Conservation (phyloP, 2,888 invertebrate genomes). For the Apoda limacodes region DNA sequence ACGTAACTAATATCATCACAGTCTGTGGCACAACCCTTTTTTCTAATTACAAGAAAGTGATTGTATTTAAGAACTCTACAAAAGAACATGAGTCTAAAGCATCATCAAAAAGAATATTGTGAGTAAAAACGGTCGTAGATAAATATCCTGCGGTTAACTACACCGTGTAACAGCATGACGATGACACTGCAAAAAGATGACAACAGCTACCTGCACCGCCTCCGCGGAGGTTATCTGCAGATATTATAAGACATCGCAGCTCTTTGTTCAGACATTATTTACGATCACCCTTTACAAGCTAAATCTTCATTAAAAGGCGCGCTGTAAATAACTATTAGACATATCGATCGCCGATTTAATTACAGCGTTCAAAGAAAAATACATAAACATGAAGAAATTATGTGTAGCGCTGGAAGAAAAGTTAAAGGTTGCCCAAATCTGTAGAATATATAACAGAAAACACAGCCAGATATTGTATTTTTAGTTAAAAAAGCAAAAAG, state of each 20-base stretch:
- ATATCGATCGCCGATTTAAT: slow-evolving; percentile 48
- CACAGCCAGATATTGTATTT: slow-evolving; percentile 1
- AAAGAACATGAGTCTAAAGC: too few relatives aligned
- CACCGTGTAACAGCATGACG: slow-evolving; percentile 21
- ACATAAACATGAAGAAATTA: too few relatives aligned
- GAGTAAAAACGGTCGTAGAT: slow-evolving; percentile 11
- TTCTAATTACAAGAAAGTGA: too few relatives aligned
- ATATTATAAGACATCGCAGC: slow-evolving; percentile 44
- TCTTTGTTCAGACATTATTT: slow-evolving; percentile 35
- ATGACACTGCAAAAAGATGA: slow-evolving; percentile 36
- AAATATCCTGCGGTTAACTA: slow-evolving; percentile 20
- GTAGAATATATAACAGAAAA: too few relatives aligned
- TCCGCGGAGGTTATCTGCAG: slow-evolving; percentile 40
- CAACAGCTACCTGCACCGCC: slow-evolving; percentile 37
- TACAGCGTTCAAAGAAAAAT: slow-evolving; percentile 18
- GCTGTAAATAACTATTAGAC: slow-evolving; percentile 43
- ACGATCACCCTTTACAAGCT: slow-evolving; percentile 30
- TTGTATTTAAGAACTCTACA: too few relatives aligned
- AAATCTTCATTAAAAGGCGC: slow-evolving; percentile 56
- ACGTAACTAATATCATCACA: too few relatives aligned
- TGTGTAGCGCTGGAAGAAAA: too few relatives aligned
- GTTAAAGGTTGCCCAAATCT: too few relatives aligned
- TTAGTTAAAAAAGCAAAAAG: slow-evolving; percentile 24
- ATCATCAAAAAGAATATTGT: too few relatives aligned
- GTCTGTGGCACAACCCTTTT: too few relatives aligned